These are phyloP conservation scores for Rhynchophorus ferrugineus DNA, from an alignment of 1,140 invertebrate genomes.

Conservation along the genomic window DNA sequence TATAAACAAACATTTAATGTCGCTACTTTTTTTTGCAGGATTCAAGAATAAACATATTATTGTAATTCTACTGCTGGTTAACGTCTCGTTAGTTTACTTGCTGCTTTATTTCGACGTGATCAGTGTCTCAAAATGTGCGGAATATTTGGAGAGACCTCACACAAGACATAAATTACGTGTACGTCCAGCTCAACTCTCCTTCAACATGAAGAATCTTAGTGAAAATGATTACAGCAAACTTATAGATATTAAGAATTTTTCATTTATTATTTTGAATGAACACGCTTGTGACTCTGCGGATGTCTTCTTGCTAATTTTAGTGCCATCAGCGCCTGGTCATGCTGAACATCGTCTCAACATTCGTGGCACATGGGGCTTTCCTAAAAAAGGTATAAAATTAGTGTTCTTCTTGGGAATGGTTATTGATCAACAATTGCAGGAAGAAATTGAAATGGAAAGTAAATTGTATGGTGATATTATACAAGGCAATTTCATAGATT, in stretches of 20 bases:
- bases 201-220: neutral
- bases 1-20: no score
- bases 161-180: neutral
- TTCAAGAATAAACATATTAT: no score
- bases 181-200: neutral
- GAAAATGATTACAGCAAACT: neutral
- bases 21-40: no score
- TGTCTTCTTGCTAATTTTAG: neutral
- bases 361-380: neutral
- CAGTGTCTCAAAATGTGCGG: neutral
- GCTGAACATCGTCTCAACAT: neutral
- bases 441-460: neutral
- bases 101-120: neutral
- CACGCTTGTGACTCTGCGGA: neutral
- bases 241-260: neutral
- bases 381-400: neutral
- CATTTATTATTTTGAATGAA: neutral
- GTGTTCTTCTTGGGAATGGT: neutral
- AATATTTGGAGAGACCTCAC: neutral
- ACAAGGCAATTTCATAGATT: slow-evolving; percentile 69
- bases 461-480: slow-evolving; percentile 44
- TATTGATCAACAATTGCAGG: neutral
- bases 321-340: neutral
- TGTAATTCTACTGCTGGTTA: neutral
- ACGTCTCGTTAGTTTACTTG: neutral